Evolutionary conservation across 2,113 vertebrate species (phyloP).

Genomic region (Laticauda colubrina): DNA sequence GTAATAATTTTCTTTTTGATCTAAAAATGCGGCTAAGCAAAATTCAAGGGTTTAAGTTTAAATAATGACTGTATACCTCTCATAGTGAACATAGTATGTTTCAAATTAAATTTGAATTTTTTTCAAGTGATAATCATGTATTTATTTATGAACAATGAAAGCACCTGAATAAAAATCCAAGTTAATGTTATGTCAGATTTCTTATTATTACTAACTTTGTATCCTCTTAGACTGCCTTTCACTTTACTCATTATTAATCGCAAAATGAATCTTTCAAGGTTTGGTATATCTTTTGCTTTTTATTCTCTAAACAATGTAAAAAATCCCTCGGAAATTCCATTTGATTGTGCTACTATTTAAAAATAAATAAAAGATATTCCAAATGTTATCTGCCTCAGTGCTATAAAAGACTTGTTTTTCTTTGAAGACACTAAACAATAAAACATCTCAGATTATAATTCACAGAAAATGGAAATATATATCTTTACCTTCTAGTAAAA

Average conservation of each 20-base stretch:
- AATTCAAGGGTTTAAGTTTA: neutral
- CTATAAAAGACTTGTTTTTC: slow-evolving; percentile 7
- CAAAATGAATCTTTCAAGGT: neutral
- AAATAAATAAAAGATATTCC: neutral
- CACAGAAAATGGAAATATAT: neutral
- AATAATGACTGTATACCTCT: neutral
- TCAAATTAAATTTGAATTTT: slow-evolving; percentile 10
- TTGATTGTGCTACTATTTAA: neutral
- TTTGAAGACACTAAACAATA: neutral
- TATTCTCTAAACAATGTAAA: neutral
- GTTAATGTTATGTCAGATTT: slow-evolving; percentile 9
- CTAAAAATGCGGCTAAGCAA: neutral
- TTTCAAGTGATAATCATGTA: neutral
- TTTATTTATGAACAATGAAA: slow-evolving; percentile 17
- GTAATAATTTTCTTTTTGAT: neutral
- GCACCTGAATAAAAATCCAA: neutral
- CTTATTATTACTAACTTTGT: slow-evolving; percentile 3
- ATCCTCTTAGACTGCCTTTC: neutral
- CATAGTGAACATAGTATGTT: neutral
- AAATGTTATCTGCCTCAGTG: neutral
- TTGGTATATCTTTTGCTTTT: neutral
- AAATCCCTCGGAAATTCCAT: neutral
- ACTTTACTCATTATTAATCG: neutral
- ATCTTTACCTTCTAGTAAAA: neutral
- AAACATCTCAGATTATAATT: slow-evolving; percentile 6